Conservation (phyloP, 2,113 vertebrate species). For the Peromyscus leucopus region DNA sequence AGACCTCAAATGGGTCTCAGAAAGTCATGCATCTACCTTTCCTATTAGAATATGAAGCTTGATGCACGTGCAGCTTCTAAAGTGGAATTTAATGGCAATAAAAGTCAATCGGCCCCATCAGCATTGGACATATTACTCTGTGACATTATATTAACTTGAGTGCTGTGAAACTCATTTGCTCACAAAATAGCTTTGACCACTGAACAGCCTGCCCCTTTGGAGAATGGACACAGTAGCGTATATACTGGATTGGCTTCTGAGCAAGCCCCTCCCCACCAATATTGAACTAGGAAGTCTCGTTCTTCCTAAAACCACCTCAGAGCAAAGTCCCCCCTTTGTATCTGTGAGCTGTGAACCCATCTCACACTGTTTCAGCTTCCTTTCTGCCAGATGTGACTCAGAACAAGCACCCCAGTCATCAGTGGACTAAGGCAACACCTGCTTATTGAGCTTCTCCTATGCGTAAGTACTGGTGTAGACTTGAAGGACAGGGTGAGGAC, state of each 20-base stretch:
- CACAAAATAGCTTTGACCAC: slow-evolving; percentile 71
- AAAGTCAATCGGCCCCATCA: slow-evolving; percentile 83
- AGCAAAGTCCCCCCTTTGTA: not conserved
- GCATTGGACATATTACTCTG: slow-evolving; percentile 77
- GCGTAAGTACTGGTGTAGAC: not conserved
- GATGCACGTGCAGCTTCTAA: slow-evolving; percentile 67
- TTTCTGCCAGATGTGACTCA: not conserved
- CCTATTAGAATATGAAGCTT: slow-evolving; percentile 63
- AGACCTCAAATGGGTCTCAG: slow-evolving; percentile 36
- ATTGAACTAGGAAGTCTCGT: not conserved
- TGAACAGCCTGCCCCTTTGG: slow-evolving; percentile 34
- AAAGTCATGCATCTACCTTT: slow-evolving; percentile 13
- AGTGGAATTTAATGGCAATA: slow-evolving; percentile 81
- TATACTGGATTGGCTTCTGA: not conserved
- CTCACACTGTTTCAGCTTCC: not conserved
- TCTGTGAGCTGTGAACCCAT: not conserved
- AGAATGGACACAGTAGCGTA: not conserved
- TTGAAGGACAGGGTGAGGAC: not conserved
- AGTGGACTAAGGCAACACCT: not conserved
- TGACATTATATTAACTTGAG: slow-evolving; percentile 64
- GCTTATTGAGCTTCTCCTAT: not conserved
- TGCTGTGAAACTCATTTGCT: slow-evolving; percentile 51
- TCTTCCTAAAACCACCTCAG: slow-evolving; percentile 24
- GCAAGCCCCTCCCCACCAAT: not conserved
- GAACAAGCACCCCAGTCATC: not conserved